Conservation (phyloP, 2,888 invertebrate genomes). For the Strigamia transsilvanica region DNA sequence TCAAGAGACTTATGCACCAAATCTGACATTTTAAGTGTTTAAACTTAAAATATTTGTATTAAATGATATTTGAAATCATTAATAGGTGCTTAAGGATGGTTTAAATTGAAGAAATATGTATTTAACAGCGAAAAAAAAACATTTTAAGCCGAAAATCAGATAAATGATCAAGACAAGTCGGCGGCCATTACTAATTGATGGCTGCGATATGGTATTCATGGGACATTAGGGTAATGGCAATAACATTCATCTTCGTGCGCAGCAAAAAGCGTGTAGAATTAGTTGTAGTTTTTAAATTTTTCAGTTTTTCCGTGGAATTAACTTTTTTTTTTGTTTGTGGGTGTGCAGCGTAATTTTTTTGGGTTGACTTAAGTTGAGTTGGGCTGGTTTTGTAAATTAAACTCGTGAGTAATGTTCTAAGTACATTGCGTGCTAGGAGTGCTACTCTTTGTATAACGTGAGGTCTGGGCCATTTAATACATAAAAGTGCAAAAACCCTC, state of each 20-base stretch:
- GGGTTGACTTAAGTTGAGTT: background rate
- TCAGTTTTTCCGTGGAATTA: background rate
- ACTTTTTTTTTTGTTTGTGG: background rate
- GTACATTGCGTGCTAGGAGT: slow-evolving; percentile 22
- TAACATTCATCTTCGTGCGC: background rate
- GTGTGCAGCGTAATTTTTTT: background rate
- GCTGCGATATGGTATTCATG: background rate
- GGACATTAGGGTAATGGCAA: background rate
- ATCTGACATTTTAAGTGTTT: too few relatives aligned
- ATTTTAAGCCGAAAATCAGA: too few relatives aligned
- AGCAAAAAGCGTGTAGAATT: background rate
- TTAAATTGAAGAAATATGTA: too few relatives aligned
- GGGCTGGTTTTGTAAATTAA: slow-evolving; percentile 14
- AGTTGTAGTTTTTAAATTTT: background rate
- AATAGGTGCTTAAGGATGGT: too few relatives aligned
- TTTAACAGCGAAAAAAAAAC: too few relatives aligned
- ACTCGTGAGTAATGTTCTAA: slow-evolving; percentile 14
- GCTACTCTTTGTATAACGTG: slow-evolving; percentile 1
- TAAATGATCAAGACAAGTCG: too few relatives aligned
- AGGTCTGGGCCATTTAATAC: slow-evolving; percentile 17
- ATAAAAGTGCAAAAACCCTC: slow-evolving; percentile 34
- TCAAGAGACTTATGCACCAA: too few relatives aligned
- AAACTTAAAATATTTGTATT: too few relatives aligned
- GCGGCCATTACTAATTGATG: background rate
- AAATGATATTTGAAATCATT: too few relatives aligned